Evolutionary conservation across 2,113 vertebrate genomes (phyloP).

Genomic region (Gavialis gangeticus): DNA sequence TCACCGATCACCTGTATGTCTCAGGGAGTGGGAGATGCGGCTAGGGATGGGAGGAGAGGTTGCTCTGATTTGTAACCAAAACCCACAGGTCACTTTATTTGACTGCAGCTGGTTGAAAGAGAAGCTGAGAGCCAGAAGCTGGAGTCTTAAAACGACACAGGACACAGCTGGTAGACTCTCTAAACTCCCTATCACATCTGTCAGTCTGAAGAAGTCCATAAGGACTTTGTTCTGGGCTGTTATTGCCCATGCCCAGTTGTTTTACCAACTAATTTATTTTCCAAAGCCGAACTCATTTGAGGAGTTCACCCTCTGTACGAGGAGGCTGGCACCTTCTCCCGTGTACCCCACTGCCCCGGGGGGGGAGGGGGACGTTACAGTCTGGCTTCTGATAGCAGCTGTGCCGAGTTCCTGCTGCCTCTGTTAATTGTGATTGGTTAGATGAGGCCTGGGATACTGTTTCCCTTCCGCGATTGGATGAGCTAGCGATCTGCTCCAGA

Average conservation of each 20-base stretch:
- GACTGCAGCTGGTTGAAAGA: background rate
- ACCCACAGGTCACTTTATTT: background rate
- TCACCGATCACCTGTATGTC: background rate
- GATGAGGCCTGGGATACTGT: background rate
- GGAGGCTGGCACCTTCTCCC: background rate
- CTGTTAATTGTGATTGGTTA: background rate
- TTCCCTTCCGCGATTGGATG: background rate
- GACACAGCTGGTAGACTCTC: rapidly evolving
- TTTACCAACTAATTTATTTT: background rate
- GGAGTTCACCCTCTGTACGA: background rate
- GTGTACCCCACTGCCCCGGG: too few relatives aligned
- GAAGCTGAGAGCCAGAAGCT: background rate
- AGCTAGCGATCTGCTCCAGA: background rate
- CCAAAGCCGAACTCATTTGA: background rate
- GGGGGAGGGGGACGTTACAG: background rate
- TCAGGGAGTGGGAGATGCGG: background rate
- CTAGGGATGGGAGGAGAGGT: background rate
- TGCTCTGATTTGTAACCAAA: background rate
- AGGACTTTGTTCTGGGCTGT: background rate
- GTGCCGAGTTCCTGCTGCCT: background rate
- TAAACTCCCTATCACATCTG: background rate
- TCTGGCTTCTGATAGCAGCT: background rate
- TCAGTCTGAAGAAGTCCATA: background rate
- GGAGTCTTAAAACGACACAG: background rate
- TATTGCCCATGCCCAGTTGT: background rate